phyloP scores from a whole-genome alignment of 35 echinoderm and acorn worm species.

The Strongylocentrotus purpuratus region DNA sequence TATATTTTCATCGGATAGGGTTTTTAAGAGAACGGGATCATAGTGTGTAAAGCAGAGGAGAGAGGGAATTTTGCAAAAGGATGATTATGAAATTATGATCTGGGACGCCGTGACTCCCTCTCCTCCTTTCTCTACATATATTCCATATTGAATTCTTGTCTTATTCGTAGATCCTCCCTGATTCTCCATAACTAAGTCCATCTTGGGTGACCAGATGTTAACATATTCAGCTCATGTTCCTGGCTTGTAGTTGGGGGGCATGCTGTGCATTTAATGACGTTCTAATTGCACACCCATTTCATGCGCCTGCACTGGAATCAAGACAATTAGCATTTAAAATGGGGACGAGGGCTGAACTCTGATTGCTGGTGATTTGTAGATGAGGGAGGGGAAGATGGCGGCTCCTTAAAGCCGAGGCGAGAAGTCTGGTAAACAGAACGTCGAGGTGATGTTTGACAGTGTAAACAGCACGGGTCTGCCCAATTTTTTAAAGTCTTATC shows the following conservation, averaged over 20 bases:
- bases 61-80: not conserved
- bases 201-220: not conserved
- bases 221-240: not conserved
- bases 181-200: not conserved
- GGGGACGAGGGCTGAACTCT: not conserved
- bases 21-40: no score
- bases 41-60: not conserved
- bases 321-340: not conserved
- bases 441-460: not conserved
- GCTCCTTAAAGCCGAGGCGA: not conserved
- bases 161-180: not conserved
- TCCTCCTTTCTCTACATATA: not conserved
- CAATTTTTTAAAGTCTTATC: not conserved
- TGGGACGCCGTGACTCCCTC: not conserved
- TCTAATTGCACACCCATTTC: not conserved
- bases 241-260: slow-evolving; percentile 14
- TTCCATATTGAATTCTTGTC: not conserved
- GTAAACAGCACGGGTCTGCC: not conserved
- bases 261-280: not conserved
- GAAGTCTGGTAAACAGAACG: not conserved
- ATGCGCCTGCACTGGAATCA: not conserved
- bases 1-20: no score
- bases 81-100: not conserved
- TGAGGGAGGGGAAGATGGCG: not conserved
- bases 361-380: not conserved